Conservation (phyloP, 2,797 vertebrate species). For the Sebastes vulpes region DNA sequence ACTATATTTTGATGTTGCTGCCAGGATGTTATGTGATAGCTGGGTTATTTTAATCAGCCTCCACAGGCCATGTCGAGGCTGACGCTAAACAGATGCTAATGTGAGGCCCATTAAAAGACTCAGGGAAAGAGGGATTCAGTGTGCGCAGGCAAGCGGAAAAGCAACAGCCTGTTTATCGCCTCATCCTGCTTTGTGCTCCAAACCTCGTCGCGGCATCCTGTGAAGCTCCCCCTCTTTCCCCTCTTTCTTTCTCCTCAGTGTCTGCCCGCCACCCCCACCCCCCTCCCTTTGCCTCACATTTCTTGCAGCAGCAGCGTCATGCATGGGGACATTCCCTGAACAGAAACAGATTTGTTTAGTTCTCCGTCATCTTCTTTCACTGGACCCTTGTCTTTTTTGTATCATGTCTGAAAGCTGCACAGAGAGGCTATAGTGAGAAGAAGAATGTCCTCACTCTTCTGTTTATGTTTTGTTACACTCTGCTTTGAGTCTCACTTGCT, state of each 20-base stretch:
- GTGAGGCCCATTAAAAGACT: conserved; percentile 79
- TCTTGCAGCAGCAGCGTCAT: conserved; percentile 61
- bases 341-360: conserved; percentile 84
- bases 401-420: conserved; percentile 62
- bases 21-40: conserved; percentile 71
- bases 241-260: conserved; percentile 42
- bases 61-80: conserved; percentile 68
- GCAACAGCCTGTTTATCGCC: conserved; percentile 81
- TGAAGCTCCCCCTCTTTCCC: conserved; percentile 45
- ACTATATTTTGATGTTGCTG: conserved; percentile 65
- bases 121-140: conserved; percentile 70
- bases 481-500: conserved; percentile 41
- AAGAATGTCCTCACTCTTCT: conserved; percentile 58
- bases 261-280: not conserved
- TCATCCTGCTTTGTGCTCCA: conserved; percentile 71
- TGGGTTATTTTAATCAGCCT: conserved; percentile 78
- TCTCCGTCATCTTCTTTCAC: conserved; percentile 67
- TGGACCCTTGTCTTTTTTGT: conserved; percentile 49
- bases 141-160: conserved; percentile 79
- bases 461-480: conserved; percentile 51
- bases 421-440: conserved; percentile 47
- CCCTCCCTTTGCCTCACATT: conserved; percentile 14
- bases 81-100: conserved; percentile 86
- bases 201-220: conserved; percentile 55
- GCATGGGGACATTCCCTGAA: conserved; percentile 79